Conservation (phyloP, 2,113 vertebrate genomes). For the Oncorhynchus gorbuscha region DNA sequence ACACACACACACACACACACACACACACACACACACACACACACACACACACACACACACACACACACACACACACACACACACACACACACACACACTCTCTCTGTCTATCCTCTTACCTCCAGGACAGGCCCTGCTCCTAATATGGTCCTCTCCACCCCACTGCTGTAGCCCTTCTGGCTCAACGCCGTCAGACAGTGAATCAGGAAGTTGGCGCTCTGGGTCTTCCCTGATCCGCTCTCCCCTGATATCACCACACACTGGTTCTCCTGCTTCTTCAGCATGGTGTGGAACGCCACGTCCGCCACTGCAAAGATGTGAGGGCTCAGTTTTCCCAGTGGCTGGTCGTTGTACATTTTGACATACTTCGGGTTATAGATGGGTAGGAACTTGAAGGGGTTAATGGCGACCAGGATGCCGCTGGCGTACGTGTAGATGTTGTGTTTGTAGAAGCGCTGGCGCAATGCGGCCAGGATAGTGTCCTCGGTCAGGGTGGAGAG, state of each 20-base stretch:
- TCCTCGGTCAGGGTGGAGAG: conserved; percentile 81
- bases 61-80: too few species aligned
- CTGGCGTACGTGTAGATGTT: conserved; percentile 92
- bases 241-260: conserved; percentile 92
- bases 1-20: too few species aligned
- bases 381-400: conserved; percentile 92
- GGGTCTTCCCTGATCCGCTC: conserved; percentile 93
- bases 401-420: conserved; percentile 89
- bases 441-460: conserved; percentile 80
- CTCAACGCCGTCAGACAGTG: conserved; percentile 94
- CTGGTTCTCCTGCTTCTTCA: conserved; percentile 82
- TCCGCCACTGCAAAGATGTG: conserved; percentile 93
- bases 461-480: conserved; percentile 77
- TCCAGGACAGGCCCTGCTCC: conserved; percentile 91
- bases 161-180: conserved; percentile 86
- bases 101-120: conserved; percentile 71
- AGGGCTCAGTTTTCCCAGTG: conserved; percentile 86
- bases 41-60: too few species aligned
- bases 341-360: conserved; percentile 92
- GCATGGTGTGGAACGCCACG: conserved; percentile 86
- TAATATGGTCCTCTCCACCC: conserved; percentile 88
- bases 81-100: too few species aligned
- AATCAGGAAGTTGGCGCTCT: conserved; percentile 93
- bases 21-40: too few species aligned
- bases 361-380: conserved; percentile 96